Conservation (phyloP, 2,113 vertebrate genomes). For the Syngnathus typhle region DNA sequence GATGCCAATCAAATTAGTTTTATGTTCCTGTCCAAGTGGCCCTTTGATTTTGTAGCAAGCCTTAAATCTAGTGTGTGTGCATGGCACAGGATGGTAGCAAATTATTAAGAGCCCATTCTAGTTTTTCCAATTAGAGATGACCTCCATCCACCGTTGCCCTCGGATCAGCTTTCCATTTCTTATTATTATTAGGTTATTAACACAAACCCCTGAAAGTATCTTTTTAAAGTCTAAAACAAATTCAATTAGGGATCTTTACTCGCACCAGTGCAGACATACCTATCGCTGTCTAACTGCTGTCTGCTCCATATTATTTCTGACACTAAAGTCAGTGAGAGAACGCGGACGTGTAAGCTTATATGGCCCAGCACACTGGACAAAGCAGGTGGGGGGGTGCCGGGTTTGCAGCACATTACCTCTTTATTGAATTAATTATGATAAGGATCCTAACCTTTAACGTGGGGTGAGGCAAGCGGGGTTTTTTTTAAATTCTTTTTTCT, state of each 20-base stretch:
- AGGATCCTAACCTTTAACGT: constrained; percentile 99
- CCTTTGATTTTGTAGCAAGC: constrained; percentile 38
- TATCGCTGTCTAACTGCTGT: constrained; percentile 74
- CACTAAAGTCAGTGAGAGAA: constrained; percentile 82
- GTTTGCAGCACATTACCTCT: constrained; percentile 97
- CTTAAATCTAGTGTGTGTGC: constrained; percentile 33
- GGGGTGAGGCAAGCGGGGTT: constrained; percentile 83
- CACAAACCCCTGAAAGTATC: constrained; percentile 69
- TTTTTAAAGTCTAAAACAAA: constrained; percentile 75
- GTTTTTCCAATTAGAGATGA: constrained; percentile 63
- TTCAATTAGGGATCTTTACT: constrained; percentile 72
- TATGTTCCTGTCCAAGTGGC: constrained; percentile 10
- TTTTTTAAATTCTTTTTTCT: constrained; percentile 61
- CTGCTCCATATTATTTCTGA: constrained; percentile 91
- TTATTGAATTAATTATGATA: constrained; percentile 99
- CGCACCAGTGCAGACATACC: constrained; percentile 61
- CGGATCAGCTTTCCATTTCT: constrained; percentile 64
- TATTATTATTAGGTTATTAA: constrained; percentile 74
- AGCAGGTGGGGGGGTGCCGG: constrained; percentile 80
- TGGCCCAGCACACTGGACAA: constrained; percentile 42
- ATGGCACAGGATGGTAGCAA: constrained; percentile 56
- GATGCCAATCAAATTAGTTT: background rate
- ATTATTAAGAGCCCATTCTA: constrained; percentile 49
- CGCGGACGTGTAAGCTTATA: constrained; percentile 83
- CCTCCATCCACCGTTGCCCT: constrained; percentile 64